A percentile compares a stretch with the other conserved stretches of the same genome.
Evolutionary conservation across 2,888 invertebrate species (phyloP).

Genomic region (Euclidia mi): DNA sequence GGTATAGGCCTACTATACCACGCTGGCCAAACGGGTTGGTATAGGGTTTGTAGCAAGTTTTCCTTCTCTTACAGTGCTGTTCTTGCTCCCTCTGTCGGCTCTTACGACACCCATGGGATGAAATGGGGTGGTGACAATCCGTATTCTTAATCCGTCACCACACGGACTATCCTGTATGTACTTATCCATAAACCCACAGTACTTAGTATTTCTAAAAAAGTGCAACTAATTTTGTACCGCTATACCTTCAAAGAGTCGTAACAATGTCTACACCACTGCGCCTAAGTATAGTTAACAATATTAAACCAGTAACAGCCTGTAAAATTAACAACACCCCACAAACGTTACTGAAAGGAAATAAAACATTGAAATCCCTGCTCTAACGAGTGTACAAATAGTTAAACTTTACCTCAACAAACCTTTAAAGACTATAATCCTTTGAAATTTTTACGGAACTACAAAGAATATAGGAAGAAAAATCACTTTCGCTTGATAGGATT

Average conservation of each 20-base stretch:
- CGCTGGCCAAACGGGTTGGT: too few species aligned
- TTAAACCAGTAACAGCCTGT: constrained; percentile 50
- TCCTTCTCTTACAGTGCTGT: too few species aligned
- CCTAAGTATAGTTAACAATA: constrained; percentile 48
- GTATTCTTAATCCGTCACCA: too few species aligned
- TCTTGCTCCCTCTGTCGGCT: too few species aligned
- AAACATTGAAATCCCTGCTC: constrained; percentile 74
- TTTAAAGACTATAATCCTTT: constrained; percentile 51
- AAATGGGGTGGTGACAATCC: too few species aligned
- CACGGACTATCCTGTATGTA: too few species aligned
- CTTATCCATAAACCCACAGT: too few species aligned
- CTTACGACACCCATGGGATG: too few species aligned
- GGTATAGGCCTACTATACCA: too few species aligned
- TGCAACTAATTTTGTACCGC: too few species aligned
- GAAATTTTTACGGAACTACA: constrained; percentile 29
- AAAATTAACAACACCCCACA: constrained; percentile 55
- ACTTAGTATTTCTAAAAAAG: too few species aligned
- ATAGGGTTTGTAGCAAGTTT: too few species aligned
- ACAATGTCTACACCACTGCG: constrained; percentile 24
- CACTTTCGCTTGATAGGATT: constrained; percentile 7
- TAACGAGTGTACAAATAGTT: constrained; percentile 77
- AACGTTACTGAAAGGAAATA: constrained; percentile 58
- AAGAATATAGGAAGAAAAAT: constrained; percentile 29
- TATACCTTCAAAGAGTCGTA: not conserved
- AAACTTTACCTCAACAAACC: constrained; percentile 59